Evolutionary conservation across 2,113 vertebrate species (phyloP).

Genomic region (Hypanus sabinus): DNA sequence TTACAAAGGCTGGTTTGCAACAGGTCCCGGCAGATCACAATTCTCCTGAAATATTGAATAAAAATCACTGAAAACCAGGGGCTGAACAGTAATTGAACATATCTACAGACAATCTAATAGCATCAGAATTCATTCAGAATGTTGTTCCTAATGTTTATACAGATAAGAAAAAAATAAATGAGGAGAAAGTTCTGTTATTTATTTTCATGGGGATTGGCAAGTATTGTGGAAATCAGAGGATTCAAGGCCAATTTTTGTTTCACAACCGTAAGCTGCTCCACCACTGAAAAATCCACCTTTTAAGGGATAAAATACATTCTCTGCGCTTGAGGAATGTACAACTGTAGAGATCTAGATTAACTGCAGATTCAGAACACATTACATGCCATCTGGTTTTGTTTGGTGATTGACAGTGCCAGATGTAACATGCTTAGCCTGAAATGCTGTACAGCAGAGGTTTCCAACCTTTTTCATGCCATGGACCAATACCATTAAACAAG

Average conservation of each 20-base stretch:
- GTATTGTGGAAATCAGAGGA: neutral
- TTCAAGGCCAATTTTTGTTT: neutral
- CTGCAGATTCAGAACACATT: neutral
- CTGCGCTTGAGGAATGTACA: neutral
- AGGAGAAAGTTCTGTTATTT: neutral
- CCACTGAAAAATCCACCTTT: neutral
- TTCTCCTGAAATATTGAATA: constrained; percentile 18
- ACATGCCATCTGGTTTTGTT: neutral
- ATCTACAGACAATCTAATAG: neutral
- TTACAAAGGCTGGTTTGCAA: neutral
- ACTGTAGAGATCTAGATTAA: neutral
- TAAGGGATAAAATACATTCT: neutral
- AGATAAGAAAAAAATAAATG: neutral
- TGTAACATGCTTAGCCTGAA: neutral
- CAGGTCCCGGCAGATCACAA: neutral
- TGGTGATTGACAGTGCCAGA: neutral
- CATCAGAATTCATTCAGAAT: neutral
- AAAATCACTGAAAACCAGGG: neutral
- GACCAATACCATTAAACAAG: no score
- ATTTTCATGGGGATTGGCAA: neutral
- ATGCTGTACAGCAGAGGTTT: no score
- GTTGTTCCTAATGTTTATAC: neutral
- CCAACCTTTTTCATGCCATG: no score
- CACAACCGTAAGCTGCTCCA: neutral
- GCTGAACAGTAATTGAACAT: neutral